A percentile compares a stretch with the other conserved stretches of the same genome.
Evolutionary conservation across 2,888 invertebrate species (phyloP).

Genomic region (Chymomyza fuscimana): DNA sequence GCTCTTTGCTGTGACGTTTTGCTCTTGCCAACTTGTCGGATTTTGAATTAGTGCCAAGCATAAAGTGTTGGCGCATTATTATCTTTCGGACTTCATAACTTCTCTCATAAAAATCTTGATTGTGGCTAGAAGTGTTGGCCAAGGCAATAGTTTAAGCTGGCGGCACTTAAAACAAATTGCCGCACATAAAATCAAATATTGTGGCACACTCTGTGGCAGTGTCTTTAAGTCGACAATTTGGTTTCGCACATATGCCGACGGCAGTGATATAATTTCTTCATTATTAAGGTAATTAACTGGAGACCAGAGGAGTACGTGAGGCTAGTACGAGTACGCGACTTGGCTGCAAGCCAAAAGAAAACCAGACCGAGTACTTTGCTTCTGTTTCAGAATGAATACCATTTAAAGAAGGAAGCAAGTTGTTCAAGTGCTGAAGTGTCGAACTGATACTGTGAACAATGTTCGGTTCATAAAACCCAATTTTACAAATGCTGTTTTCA

Average conservation of each 20-base stretch:
- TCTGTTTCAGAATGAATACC: not conserved
- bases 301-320: not conserved
- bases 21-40: constrained; percentile 44
- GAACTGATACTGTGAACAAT: too few relatives aligned
- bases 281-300: constrained; percentile 4
- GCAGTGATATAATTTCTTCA: not conserved
- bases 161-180: constrained; percentile 4
- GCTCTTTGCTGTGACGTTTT: constrained; percentile 32
- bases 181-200: constrained; percentile 1
- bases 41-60: constrained; percentile 76
- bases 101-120: constrained; percentile 61
- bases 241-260: not conserved
- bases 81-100: constrained; percentile 78
- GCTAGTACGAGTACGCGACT: not conserved
- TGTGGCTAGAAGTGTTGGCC: constrained; percentile 28
- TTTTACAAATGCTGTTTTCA: too few relatives aligned
- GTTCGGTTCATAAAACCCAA: too few relatives aligned
- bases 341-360: not conserved
- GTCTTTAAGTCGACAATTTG: constrained; percentile 3
- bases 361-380: not conserved
- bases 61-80: constrained; percentile 79
- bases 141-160: not conserved
- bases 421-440: not conserved
- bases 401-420: not conserved
- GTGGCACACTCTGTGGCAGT: not conserved